Conservation (phyloP, 2,113 vertebrate species). For the Cynopterus brachyotis region DNA sequence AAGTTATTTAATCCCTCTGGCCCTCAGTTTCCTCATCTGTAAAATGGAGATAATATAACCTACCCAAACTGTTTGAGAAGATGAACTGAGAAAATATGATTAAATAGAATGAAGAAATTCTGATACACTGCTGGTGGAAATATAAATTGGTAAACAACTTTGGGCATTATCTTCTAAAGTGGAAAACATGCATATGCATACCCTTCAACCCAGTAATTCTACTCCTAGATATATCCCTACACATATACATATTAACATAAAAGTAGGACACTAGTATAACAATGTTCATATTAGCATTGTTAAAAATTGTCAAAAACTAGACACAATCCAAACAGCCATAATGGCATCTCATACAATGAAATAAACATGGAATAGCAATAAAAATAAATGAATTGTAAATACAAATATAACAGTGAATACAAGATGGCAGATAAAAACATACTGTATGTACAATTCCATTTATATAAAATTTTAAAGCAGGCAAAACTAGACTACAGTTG, state of each 20-base stretch:
- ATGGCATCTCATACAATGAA: not conserved
- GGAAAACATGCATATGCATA: not conserved
- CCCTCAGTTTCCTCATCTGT: not conserved
- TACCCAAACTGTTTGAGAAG: not conserved
- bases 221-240: not conserved
- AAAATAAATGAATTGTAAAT: slow-evolving; percentile 18
- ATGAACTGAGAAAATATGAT: slow-evolving; percentile 6
- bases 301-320: not conserved
- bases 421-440: not conserved
- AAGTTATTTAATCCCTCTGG: not conserved
- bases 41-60: not conserved
- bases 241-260: not conserved
- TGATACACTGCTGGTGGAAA: not conserved
- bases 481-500: not conserved
- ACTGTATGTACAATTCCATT: not conserved
- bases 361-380: not conserved
- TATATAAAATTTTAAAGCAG: not conserved
- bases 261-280: not conserved
- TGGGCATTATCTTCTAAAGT: not conserved
- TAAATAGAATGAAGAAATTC: not conserved
- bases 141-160: not conserved
- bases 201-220: not conserved
- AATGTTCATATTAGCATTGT: not conserved
- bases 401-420: not conserved
- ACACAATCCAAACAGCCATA: not conserved